phyloP scores from a whole-genome alignment of 64 coral and sea anemone species.

The Pocillopora verrucosa region DNA sequence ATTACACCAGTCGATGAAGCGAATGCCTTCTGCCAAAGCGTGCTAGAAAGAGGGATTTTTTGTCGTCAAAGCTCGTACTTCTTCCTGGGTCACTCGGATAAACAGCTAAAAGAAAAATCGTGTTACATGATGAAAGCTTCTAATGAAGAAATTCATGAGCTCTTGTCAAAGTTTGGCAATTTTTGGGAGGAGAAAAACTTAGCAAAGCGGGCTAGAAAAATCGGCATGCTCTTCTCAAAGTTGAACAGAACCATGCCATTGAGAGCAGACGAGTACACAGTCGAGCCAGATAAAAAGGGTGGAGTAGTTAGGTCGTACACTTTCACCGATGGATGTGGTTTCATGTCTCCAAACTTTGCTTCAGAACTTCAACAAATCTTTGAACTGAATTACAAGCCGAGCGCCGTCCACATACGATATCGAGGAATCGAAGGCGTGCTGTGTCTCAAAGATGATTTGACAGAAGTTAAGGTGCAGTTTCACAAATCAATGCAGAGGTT shows the following conservation, averaged over 20 bases:
- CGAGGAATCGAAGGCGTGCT: slow-evolving; percentile 65
- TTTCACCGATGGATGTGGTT: slow-evolving; percentile 73
- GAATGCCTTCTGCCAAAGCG: neutral
- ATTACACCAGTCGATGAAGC: neutral
- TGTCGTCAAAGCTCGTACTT: neutral
- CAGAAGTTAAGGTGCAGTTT: slow-evolving; percentile 57
- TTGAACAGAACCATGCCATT: slow-evolving; percentile 53
- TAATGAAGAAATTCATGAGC: slow-evolving; percentile 48
- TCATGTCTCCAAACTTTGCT: slow-evolving; percentile 69
- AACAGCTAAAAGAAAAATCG: slow-evolving; percentile 57
- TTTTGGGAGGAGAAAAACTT: slow-evolving; percentile 44
- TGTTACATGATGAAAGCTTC: slow-evolving; percentile 60
- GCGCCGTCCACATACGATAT: slow-evolving; percentile 60
- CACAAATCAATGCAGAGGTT: slow-evolving; percentile 71
- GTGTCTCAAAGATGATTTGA: neutral
- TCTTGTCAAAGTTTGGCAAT: slow-evolving; percentile 62
- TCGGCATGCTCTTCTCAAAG: slow-evolving; percentile 53
- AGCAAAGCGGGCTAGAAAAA: slow-evolving; percentile 23
- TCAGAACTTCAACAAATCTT: slow-evolving; percentile 14
- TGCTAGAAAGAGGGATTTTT: neutral
- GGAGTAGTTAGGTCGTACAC: slow-evolving; percentile 37
- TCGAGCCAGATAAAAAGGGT: slow-evolving; percentile 47
- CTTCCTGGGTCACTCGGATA: neutral
- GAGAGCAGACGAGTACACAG: neutral
- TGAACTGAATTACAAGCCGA: slow-evolving; percentile 41